Conservation (phyloP, 2,888 invertebrate genomes). For the Mongoloraphidia duomilia region DNA sequence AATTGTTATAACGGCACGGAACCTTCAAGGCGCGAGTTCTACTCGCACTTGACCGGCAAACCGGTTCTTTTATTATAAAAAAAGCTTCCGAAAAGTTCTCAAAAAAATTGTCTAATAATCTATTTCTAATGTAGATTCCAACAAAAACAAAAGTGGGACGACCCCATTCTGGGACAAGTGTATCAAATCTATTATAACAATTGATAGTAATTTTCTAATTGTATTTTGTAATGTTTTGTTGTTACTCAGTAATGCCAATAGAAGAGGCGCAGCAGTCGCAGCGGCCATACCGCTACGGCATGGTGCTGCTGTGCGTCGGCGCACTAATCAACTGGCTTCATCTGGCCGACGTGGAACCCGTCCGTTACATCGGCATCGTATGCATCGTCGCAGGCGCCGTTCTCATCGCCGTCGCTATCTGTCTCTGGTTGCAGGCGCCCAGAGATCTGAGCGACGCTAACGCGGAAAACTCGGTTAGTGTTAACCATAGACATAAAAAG, state of each 20-base stretch:
- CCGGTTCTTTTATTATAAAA: too few relatives aligned
- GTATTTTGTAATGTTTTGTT: background rate
- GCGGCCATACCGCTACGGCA: slow-evolving; percentile 57
- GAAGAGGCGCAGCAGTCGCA: slow-evolving; percentile 30
- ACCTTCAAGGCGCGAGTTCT: too few relatives aligned
- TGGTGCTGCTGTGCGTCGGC: slow-evolving; percentile 55
- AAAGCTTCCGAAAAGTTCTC: too few relatives aligned
- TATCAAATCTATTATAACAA: background rate
- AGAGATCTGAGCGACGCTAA: too few relatives aligned
- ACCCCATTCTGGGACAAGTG: too few relatives aligned
- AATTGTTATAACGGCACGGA: too few relatives aligned
- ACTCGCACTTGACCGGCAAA: too few relatives aligned
- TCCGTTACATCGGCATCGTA: slow-evolving; percentile 56
- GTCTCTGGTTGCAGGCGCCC: slow-evolving; percentile 39
- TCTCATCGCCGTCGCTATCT: slow-evolving; percentile 59
- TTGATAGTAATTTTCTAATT: background rate
- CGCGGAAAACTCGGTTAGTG: too few relatives aligned
- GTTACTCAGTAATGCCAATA: background rate
- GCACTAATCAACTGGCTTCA: slow-evolving; percentile 63
- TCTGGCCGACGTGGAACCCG: slow-evolving; percentile 55
- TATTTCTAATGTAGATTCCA: too few relatives aligned
- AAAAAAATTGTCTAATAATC: too few relatives aligned
- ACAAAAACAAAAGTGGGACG: too few relatives aligned
- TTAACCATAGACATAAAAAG: too few relatives aligned
- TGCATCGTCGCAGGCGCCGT: slow-evolving; percentile 60